Conservation (phyloP, 2,888 invertebrate species). For the Drosophila neutralis region DNA sequence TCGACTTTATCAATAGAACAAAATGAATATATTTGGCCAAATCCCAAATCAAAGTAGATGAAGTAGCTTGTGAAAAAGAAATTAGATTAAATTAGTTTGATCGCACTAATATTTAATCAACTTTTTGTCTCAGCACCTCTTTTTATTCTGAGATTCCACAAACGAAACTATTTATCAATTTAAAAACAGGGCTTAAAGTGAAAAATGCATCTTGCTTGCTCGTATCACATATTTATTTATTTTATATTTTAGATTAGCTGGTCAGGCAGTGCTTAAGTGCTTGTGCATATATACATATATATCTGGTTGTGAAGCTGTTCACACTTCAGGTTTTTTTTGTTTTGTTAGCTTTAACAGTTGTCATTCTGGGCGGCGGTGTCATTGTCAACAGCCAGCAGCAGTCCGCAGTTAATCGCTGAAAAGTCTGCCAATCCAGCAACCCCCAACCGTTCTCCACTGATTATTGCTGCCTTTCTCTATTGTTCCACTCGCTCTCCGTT, state of each 20-base stretch:
- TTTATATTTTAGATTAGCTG: background rate
- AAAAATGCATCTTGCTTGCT: background rate
- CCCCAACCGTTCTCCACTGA: slow-evolving; percentile 15
- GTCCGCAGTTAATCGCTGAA: slow-evolving; percentile 67
- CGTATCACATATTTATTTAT: background rate
- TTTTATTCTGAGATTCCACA: background rate
- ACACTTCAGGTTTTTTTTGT: background rate
- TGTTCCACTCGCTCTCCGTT: slow-evolving; percentile 16
- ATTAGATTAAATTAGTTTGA: background rate
- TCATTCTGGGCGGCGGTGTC: slow-evolving; percentile 19
- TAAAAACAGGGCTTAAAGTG: background rate
- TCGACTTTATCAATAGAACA: no score
- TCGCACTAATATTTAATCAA: background rate
- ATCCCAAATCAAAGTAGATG: background rate
- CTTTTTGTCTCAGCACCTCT: background rate
- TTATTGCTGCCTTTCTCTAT: slow-evolving; percentile 37
- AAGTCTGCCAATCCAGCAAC: slow-evolving; percentile 50
- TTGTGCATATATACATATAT: background rate
- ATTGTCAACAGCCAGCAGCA: slow-evolving; percentile 20
- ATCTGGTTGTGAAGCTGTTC: slow-evolving; percentile 6
- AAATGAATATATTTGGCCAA: no score
- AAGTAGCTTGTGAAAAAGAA: background rate
- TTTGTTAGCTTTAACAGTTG: slow-evolving; percentile 12
- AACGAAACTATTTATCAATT: background rate
- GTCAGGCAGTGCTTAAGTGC: slow-evolving; percentile 5